phyloP scores from a whole-genome alignment of 1,140 invertebrate species.

The Ceratina japonica region DNA sequence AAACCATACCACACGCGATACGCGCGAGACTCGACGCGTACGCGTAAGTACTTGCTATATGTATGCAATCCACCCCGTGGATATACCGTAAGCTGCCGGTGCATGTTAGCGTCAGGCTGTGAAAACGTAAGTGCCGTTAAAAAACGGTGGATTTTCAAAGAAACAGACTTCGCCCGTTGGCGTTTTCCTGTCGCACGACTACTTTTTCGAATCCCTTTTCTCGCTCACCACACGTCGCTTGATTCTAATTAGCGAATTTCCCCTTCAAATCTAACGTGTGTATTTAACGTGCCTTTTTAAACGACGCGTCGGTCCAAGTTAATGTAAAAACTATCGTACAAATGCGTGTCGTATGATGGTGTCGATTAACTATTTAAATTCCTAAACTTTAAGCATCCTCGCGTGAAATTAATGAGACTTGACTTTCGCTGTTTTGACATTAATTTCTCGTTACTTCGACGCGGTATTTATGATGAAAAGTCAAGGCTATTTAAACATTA shows the following conservation, averaged over 20 bases:
- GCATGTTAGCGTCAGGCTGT: conserved; percentile 2
- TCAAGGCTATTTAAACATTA: no score
- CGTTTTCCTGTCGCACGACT: conserved; percentile 5
- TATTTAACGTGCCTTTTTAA: conserved; percentile 44
- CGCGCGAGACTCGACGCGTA: conserved; percentile 48
- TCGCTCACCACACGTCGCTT: neutral
- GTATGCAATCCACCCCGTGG: conserved; percentile 37
- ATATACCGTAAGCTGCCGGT: conserved; percentile 12
- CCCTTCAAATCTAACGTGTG: conserved; percentile 12
- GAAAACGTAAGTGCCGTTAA: conserved; percentile 14
- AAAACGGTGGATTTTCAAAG: conserved; percentile 7
- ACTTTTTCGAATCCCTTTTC: neutral
- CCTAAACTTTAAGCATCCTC: no score
- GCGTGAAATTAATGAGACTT: no score
- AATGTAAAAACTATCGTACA: neutral
- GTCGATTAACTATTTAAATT: conserved; percentile 32
- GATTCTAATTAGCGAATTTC: conserved; percentile 43
- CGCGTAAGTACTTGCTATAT: conserved; percentile 1
- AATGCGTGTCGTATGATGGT: neutral
- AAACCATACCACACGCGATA: conserved; percentile 64
- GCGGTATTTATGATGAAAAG: no score
- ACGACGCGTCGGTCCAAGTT: conserved; percentile 5
- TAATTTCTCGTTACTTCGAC: no score
- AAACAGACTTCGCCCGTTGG: neutral
- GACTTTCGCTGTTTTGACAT: no score